Percentiles rank a stretch among this genome's conserved stretches.
Evolutionary conservation across 2,797 vertebrate species (phyloP).

Genomic region (Spatula clypeata): DNA sequence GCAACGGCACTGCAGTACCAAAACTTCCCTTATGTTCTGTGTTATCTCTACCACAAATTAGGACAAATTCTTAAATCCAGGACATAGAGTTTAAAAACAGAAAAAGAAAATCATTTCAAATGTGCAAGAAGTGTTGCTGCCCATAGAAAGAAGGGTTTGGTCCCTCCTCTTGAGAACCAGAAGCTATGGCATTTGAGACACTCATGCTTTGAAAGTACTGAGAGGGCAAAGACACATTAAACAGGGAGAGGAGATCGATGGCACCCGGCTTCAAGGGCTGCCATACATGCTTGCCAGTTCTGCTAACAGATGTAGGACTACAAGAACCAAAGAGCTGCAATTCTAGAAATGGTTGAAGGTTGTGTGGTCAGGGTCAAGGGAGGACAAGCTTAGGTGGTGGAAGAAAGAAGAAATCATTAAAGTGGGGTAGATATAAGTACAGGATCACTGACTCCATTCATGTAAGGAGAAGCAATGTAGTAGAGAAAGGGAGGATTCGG

Average conservation of each 20-base stretch:
- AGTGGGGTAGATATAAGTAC: background rate
- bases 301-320: background rate
- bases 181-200: background rate
- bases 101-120: background rate
- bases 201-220: background rate
- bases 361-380: background rate
- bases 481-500: background rate
- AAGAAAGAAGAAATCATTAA: background rate
- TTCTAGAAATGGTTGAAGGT: background rate
- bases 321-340: background rate
- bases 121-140: background rate
- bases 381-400: background rate
- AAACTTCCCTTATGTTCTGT: background rate
- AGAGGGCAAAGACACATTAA: background rate
- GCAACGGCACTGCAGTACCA: background rate
- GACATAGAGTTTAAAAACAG: background rate
- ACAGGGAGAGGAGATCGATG: background rate
- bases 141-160: background rate
- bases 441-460: background rate
- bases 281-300: background rate
- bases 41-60: background rate
- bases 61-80: background rate
- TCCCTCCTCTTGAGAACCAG: background rate
- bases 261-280: background rate
- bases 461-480: rapidly evolving